Evolutionary conservation across 2,797 vertebrate species (phyloP).

Genomic region (Rhinella marina): DNA sequence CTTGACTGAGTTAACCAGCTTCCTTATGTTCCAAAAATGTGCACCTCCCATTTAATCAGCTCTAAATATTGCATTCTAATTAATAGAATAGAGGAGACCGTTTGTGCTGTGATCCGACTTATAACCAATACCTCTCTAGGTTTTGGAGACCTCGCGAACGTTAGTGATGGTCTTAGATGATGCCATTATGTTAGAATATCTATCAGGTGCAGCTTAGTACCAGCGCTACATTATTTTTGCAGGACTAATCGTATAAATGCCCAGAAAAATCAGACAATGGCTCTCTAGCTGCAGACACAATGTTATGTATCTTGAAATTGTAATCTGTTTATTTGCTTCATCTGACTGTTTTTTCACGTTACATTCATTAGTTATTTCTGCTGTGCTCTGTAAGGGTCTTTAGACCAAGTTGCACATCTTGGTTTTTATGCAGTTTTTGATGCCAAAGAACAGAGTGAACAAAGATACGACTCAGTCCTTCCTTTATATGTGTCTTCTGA

Average conservation of each 20-base stretch:
- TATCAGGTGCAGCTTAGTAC: background rate
- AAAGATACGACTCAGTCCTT: too few relatives aligned
- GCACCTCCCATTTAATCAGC: background rate
- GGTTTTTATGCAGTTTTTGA: too few relatives aligned
- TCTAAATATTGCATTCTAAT: background rate
- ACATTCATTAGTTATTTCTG: background rate
- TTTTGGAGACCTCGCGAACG: background rate
- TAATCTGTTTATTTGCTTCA: background rate
- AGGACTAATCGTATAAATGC: background rate
- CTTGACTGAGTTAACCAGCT: background rate
- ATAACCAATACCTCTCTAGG: background rate
- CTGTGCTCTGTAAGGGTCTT: background rate
- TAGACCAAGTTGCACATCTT: background rate
- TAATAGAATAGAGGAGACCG: background rate
- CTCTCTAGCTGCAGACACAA: background rate
- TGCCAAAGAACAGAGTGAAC: too few relatives aligned
- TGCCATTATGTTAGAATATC: background rate
- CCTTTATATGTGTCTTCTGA: too few relatives aligned
- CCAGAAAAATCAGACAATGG: background rate
- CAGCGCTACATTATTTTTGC: background rate
- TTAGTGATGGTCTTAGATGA: background rate
- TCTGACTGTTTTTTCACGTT: background rate
- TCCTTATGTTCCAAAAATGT: background rate
- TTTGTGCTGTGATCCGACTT: background rate
- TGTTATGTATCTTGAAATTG: background rate